Evolutionary conservation across 2,797 vertebrate species (phyloP), one percentile per base, ranked within the genome.

Genomic region (Cheirogaleus major): DNA sequence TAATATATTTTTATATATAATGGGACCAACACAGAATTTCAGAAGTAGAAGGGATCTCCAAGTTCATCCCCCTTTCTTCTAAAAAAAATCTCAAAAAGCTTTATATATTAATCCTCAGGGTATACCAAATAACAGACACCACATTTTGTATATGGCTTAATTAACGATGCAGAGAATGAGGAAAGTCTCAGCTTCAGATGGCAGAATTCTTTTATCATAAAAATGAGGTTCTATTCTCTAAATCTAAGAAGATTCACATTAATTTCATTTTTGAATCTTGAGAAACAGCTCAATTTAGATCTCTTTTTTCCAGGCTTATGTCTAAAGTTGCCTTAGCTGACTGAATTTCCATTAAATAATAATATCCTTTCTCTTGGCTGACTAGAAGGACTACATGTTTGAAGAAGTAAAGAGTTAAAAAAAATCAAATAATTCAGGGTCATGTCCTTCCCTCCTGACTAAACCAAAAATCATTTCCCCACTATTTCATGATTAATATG

Each of bases 401-500:
- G 89, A 86, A 96, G 55, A 91, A 92, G 15, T 65, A 88, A 85
- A 61, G 35, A 76, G 38, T 82, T 89, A 25, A 61, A 70, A 78
- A 86, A 82, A 65, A 82, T 87, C 38, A 95, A 95, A 88, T 79
- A 95, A 95, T 81, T 95, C 90, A 92, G 76, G n/a, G 50, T 89
- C 76, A 90, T 25, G 38, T 63, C 72, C 79, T 97, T 93, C 50
- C 52, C 25, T 50, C n/a, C n/a, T 69, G 41, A 96, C 25, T 93
- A 85, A 95, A 80, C 55, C 63, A 92, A 55, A 90, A 90, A 48
- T 63, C 65, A 87, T 79, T 91, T 97, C 18, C 78, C 41, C 23
- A 67, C 72, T 86, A 94, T 96, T 96, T 96, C 43, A 95, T 93
- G 89, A 92, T 92, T 94, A 92, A 94, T 48, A 91, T 52, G 59